These are phyloP conservation scores for Drosophila pruinosa DNA, from an alignment of 1,140 invertebrate genomes.

Conservation along the genomic window DNA sequence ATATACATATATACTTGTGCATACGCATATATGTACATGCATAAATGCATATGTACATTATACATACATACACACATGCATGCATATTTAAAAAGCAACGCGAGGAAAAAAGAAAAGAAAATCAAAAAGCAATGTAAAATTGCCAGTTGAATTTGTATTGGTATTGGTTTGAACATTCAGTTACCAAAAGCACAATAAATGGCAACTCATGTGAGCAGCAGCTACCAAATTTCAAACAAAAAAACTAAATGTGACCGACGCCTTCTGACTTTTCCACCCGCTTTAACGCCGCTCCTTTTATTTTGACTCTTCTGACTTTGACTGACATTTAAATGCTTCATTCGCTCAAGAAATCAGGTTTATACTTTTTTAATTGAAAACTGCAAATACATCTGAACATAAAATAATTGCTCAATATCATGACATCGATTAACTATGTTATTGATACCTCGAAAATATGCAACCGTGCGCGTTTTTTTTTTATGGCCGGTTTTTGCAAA, in stretches of 20 bases:
- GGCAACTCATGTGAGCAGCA: constrained; percentile 61
- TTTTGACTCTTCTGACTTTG: constrained; percentile 62
- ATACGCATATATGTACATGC: constrained; percentile 24
- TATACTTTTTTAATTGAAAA: constrained; percentile 6
- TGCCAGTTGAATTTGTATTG: constrained; percentile 41
- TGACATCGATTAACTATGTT: constrained; percentile 9
- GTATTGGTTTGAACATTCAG: constrained; percentile 55
- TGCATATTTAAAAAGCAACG: not conserved
- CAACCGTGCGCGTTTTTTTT: constrained; percentile 53
- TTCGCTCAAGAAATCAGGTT: constrained; percentile 52
- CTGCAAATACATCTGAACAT: not conserved
- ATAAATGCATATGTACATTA: constrained; percentile 31
- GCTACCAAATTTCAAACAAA: constrained; percentile 57
- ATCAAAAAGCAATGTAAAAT: constrained; percentile 47
- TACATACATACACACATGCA: constrained; percentile 10
- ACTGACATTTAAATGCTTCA: constrained; percentile 52
- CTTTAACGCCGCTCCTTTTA: constrained; percentile 39
- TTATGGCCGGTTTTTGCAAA: constrained; percentile 56
- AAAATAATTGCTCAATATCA: constrained; percentile 7
- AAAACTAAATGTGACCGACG: constrained; percentile 54
- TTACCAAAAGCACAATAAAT: constrained; percentile 60
- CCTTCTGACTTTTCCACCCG: constrained; percentile 40
- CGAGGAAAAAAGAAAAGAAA: constrained; percentile 15
- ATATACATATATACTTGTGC: not conserved
- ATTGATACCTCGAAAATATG: constrained; percentile 35